These are phyloP conservation scores for Hycleus cichorii DNA, from an alignment of 1,140 invertebrate species.

Conservation along the genomic window DNA sequence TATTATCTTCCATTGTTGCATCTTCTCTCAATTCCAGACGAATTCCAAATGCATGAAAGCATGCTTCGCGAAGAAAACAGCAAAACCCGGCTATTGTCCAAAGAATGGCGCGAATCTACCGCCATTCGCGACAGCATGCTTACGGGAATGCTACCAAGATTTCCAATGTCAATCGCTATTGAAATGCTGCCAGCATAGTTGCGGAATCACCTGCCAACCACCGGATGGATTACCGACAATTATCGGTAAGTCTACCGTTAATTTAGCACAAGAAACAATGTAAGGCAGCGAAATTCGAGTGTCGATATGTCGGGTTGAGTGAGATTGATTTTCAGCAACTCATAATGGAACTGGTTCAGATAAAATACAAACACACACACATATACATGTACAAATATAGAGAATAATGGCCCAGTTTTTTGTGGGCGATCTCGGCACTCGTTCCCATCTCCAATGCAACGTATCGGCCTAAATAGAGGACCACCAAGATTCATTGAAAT, in stretches of 20 bases:
- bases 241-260: slow-evolving; percentile 20
- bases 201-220: slow-evolving; percentile 55
- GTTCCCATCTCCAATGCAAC: slow-evolving; percentile 18
- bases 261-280: background rate
- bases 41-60: slow-evolving; percentile 30
- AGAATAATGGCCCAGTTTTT: slow-evolving; percentile 37
- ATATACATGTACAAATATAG: no score
- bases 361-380: slow-evolving; percentile 1
- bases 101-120: slow-evolving; percentile 29
- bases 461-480: slow-evolving; percentile 9
- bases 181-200: slow-evolving; percentile 57
- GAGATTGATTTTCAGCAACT: slow-evolving; percentile 30
- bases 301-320: slow-evolving; percentile 5
- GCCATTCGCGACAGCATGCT: slow-evolving; percentile 50
- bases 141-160: slow-evolving; percentile 53
- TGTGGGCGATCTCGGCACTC: slow-evolving; percentile 10
- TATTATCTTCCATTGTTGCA: no score
- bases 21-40: background rate
- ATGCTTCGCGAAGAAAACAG: slow-evolving; percentile 19
- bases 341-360: slow-evolving; percentile 33
- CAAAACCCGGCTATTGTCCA: slow-evolving; percentile 32
- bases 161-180: slow-evolving; percentile 55
- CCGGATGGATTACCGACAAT: slow-evolving; percentile 47
- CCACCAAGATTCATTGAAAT: slow-evolving; percentile 17
- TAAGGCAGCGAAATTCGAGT: background rate